Conservation (phyloP, 2,888 invertebrate species). For the Eurytoma adleriae region DNA sequence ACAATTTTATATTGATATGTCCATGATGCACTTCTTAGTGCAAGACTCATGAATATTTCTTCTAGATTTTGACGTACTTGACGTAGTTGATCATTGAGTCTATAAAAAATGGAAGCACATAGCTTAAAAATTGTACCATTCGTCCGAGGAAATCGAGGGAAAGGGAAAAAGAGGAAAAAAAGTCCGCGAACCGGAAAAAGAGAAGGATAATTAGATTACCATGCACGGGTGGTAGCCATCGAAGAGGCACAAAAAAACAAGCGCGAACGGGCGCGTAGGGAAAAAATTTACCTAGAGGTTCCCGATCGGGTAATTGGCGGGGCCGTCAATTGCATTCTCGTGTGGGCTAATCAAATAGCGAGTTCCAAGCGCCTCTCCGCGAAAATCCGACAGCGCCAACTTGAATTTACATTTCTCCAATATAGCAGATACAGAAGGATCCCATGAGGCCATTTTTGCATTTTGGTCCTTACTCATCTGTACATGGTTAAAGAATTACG, state of each 20-base stretch:
- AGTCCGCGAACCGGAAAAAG: conserved; percentile 1
- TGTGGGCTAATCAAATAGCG: conserved; percentile 50
- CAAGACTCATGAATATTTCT: no score
- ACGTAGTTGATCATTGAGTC: no score
- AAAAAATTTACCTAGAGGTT: conserved; percentile 37
- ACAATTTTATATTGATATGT: no score
- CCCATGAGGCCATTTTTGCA: no score
- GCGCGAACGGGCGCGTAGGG: background rate
- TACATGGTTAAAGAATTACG: background rate
- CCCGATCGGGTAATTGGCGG: conserved; percentile 44
- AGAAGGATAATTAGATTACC: conserved; percentile 39
- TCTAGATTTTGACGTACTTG: no score
- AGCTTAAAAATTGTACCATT: no score
- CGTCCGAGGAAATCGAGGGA: background rate
- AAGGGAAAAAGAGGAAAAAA: background rate
- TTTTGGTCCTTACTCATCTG: background rate
- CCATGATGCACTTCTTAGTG: no score
- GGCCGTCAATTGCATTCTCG: conserved; percentile 43
- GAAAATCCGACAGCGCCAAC: conserved; percentile 55
- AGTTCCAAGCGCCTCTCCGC: conserved; percentile 43
- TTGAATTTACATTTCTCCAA: conserved; percentile 70
- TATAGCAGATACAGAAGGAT: conserved; percentile 15
- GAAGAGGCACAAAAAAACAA: conserved; percentile 19
- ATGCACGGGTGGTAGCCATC: background rate
- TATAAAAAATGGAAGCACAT: no score